Evolutionary conservation across 1,140 invertebrate genomes (phyloP).

Genomic region (Papilio helenus): DNA sequence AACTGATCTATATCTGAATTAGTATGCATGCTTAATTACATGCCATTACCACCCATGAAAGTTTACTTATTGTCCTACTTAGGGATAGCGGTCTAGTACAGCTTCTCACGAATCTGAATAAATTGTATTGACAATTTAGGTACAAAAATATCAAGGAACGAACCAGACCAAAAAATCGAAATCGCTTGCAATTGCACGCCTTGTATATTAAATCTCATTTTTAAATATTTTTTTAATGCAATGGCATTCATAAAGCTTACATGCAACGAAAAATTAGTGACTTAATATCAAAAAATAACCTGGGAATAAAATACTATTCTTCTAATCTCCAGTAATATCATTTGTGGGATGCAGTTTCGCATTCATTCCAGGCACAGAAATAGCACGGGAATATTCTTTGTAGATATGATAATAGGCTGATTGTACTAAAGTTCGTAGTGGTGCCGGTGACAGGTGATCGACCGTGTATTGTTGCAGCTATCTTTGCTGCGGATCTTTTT

Average conservation of each 20-base stretch:
- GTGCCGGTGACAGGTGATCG: constrained; percentile 57
- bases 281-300: not conserved
- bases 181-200: too few relatives aligned
- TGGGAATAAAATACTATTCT: too few relatives aligned
- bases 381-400: constrained; percentile 33
- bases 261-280: too few relatives aligned
- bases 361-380: constrained; percentile 5
- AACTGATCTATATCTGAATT: constrained; percentile 26
- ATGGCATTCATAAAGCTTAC: too few relatives aligned
- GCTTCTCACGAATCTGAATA: not conserved
- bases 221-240: too few relatives aligned
- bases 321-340: too few relatives aligned
- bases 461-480: constrained; percentile 70
- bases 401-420: constrained; percentile 39
- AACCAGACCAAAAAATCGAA: too few relatives aligned
- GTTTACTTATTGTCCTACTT: not conserved
- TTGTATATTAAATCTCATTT: too few relatives aligned
- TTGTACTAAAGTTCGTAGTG: constrained; percentile 35
- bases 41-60: not conserved
- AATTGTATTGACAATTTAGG: not conserved
- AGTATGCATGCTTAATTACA: not conserved
- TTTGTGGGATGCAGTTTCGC: not conserved
- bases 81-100: not conserved
- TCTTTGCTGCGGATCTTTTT: constrained; percentile 73
- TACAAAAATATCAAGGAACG: too few relatives aligned